Evolutionary conservation across 2,113 vertebrate genomes (phyloP).

Genomic region (Poeciliopsis occidentalis): DNA sequence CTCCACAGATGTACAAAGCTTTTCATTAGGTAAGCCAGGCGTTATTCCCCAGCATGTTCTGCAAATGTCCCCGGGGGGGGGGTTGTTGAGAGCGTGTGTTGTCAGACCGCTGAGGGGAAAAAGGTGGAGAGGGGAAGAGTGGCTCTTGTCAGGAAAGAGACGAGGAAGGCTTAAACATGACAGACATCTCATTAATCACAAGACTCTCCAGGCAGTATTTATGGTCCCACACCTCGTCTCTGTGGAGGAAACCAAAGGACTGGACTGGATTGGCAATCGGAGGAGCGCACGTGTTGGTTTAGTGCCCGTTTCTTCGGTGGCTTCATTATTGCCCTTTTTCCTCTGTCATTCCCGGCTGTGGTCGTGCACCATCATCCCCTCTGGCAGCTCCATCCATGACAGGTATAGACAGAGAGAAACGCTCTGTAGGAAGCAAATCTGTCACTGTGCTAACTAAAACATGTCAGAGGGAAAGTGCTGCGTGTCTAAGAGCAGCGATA

Average conservation of each 20-base stretch:
- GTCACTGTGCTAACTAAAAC: conserved; percentile 73
- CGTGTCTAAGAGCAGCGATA: conserved; percentile 46
- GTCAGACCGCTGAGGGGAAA: conserved; percentile 42
- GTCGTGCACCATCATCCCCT: conserved; percentile 55
- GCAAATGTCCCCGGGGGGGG: conserved; percentile 69
- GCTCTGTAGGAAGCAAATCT: conserved; percentile 70
- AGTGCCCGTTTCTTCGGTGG: conserved; percentile 48
- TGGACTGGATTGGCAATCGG: conserved; percentile 45
- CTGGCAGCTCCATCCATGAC: conserved; percentile 67
- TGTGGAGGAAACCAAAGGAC: conserved; percentile 48
- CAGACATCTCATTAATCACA: conserved; percentile 64
- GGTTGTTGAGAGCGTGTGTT: conserved; percentile 54
- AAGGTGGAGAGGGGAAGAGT: conserved; percentile 40
- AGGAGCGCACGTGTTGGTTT: conserved; percentile 22
- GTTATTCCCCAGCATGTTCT: conserved; percentile 67
- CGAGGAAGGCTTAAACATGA: conserved; percentile 63
- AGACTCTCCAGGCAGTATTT: conserved; percentile 52
- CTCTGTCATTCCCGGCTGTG: conserved; percentile 48
- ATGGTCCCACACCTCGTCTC: conserved; percentile 45
- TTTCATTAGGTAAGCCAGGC: conserved; percentile 72
- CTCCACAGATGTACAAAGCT: conserved; percentile 69
- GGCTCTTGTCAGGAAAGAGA: conserved; percentile 56
- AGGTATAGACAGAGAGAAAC: conserved; percentile 66
- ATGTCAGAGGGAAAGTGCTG: conserved; percentile 61
- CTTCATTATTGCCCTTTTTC: conserved; percentile 65